Base-by-base conservation (phyloP, 2,797 vertebrate genomes). In the Bucorvus abyssinicus region DNA sequence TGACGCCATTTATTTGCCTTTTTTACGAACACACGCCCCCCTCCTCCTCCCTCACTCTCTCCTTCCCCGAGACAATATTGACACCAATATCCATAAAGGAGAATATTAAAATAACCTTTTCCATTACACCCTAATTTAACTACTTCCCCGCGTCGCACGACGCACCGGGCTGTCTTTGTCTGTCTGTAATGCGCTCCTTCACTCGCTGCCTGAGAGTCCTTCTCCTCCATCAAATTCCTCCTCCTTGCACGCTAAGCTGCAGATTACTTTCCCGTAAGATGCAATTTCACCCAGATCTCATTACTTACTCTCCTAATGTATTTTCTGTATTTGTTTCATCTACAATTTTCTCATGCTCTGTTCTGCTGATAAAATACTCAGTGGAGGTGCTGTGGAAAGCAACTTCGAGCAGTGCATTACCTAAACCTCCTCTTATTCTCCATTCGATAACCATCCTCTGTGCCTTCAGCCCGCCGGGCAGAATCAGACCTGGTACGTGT, bases 261-360 rank as follows among this genome's bases (percentile, higher is more conserved):
- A 96, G 97, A 98, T 98, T 97, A 97, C 95, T 96, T 97, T 97
- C 97, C 97, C 95, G 96, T 97, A 96, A 97, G 96, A 96, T 95
- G 97, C 97, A 96, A 94, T 98, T 97, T 96, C 96, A 89, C 93
- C 96, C 96, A 96, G 86, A 96, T 97, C 97, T 97, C 97, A 97
- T 98, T 98, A 97, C 97, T 97, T 97, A 97, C 97, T 96, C 96
- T 92, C 96, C 97, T 97, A 97, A 97, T 96, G 96, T 87, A 93
- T 94, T 96, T 87, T 71, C 93, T 93, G 64, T 81, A 93, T 97
- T 95, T 96, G 95, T 96, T 97, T 97, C 96, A 95, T 76, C 90
- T 38, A 45, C 79, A 61, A 90, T 96, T 89, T 87, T 94, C 85
- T 29, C 22, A 84, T 57, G 80, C 91, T 96, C 91, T 44, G 80